Conservation (phyloP, 2,797 vertebrate species). For the Aselliscus stoliczkanus region DNA sequence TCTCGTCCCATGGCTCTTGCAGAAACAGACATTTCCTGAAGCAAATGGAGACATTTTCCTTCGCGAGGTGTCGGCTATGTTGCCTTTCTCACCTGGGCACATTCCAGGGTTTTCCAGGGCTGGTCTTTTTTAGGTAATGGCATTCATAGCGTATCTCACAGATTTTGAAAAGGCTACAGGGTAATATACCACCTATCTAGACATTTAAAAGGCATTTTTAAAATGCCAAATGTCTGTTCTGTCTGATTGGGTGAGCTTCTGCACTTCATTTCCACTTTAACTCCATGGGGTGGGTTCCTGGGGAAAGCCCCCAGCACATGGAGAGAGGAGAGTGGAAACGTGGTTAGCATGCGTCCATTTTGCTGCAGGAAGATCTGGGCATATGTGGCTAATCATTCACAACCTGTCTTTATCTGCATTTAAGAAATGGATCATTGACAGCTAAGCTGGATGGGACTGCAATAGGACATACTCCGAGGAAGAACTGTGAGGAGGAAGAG, state of each 20-base stretch:
- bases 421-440: neutral
- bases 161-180: constrained; percentile 62
- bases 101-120: neutral
- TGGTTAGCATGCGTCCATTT: neutral
- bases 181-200: constrained; percentile 62
- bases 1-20: neutral
- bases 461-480: neutral
- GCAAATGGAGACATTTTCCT: neutral
- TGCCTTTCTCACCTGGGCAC: neutral
- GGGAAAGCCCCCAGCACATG: neutral
- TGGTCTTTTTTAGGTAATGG: neutral
- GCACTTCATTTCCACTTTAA: constrained; percentile 21
- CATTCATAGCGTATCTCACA: neutral
- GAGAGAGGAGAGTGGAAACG: neutral
- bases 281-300: neutral
- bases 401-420: constrained; percentile 23
- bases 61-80: neutral
- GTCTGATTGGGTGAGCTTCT: constrained; percentile 1
- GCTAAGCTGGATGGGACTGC: neutral
- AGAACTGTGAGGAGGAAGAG: no score
- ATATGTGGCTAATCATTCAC: neutral
- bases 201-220: constrained; percentile 66
- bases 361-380: neutral
- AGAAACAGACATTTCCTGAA: neutral
- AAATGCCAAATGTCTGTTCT: constrained; percentile 70